Evolutionary conservation across 2,113 vertebrate species (phyloP).

Genomic region (Spermophilus dauricus): DNA sequence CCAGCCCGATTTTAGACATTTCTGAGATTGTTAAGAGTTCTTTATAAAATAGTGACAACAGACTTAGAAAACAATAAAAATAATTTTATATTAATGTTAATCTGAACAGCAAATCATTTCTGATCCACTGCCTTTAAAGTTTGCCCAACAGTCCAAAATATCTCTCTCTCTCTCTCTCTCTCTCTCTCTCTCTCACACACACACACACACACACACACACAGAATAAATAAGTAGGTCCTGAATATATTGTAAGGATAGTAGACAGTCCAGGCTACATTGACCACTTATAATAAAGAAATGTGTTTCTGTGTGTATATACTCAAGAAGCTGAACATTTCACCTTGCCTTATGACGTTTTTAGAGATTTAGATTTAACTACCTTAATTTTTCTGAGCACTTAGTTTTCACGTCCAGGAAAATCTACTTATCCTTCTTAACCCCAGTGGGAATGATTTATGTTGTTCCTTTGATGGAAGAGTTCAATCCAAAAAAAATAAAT

Average conservation of each 20-base stretch:
- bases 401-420: background rate
- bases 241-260: accelerated
- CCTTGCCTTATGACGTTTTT: background rate
- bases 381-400: background rate
- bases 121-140: background rate
- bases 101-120: background rate
- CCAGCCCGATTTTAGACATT: background rate
- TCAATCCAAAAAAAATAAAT: background rate
- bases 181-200: too few species aligned
- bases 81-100: background rate
- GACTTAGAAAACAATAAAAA: background rate
- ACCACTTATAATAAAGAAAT: background rate
- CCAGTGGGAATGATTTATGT: background rate
- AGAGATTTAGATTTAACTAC: background rate
- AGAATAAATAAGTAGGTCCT: background rate
- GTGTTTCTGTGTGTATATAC: background rate
- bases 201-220: too few species aligned
- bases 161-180: too few species aligned
- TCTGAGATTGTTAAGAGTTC: background rate
- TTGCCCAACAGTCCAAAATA: background rate
- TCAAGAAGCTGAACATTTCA: background rate
- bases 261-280: accelerated
- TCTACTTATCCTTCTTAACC: background rate
- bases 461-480: background rate
- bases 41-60: background rate